Conservation (phyloP, 2,888 invertebrate genomes). For the Aquatica leii region DNA sequence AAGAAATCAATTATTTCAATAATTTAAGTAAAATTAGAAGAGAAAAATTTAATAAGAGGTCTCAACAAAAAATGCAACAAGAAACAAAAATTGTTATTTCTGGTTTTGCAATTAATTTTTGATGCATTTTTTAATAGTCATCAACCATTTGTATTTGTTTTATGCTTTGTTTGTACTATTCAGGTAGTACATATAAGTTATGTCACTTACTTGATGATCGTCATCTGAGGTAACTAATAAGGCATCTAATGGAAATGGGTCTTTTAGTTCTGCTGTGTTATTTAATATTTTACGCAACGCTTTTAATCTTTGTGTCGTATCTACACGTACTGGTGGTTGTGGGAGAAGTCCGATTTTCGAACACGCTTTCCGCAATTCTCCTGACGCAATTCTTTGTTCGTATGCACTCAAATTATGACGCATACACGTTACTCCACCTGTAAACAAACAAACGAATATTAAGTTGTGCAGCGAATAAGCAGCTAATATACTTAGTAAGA, state of each 20-base stretch:
- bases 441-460: conserved; percentile 32
- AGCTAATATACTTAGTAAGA: too few relatives aligned
- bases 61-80: too few relatives aligned
- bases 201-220: conserved; percentile 75
- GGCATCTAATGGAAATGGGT: conserved; percentile 67
- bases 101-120: too few relatives aligned
- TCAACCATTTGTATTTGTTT: too few relatives aligned
- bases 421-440: conserved; percentile 27
- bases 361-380: conserved; percentile 56
- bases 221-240: conserved; percentile 82
- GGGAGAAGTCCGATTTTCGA: conserved; percentile 50
- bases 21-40: not conserved
- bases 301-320: conserved; percentile 57
- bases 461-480: too few relatives aligned
- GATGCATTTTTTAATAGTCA: too few relatives aligned
- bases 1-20: conserved; percentile 34
- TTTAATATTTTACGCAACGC: conserved; percentile 62
- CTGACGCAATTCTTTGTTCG: conserved; percentile 46
- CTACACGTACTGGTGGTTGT: conserved; percentile 60
- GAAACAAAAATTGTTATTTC: too few relatives aligned
- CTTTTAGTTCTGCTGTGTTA: conserved; percentile 60
- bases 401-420: conserved; percentile 22
- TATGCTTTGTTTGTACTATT: too few relatives aligned
- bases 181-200: too few relatives aligned
- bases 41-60: too few relatives aligned